A percentile compares a stretch with the other conserved stretches of the same genome.
Evolutionary conservation across 2,113 vertebrate species (phyloP).

Genomic region (Myrmophylax atrothorax): DNA sequence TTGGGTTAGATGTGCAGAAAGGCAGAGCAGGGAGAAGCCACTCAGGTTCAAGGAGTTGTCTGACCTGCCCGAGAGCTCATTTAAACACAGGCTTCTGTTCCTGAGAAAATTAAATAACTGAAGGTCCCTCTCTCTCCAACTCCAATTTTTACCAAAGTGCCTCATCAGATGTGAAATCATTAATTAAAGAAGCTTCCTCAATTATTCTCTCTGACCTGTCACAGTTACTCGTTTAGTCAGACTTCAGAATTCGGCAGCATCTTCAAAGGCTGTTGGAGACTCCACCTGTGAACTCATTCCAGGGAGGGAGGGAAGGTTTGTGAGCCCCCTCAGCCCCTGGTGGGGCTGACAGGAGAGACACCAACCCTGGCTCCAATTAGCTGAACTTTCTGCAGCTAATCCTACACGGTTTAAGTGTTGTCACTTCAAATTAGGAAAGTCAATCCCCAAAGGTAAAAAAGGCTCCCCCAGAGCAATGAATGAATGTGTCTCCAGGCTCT

Average conservation of each 20-base stretch:
- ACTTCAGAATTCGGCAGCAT: constrained; percentile 25
- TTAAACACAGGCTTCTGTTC: neutral
- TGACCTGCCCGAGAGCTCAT: neutral
- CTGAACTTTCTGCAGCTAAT: neutral
- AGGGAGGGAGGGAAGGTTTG: neutral
- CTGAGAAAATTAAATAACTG: constrained; percentile 8
- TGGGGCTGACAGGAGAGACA: neutral
- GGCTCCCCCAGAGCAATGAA: neutral
- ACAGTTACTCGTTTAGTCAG: constrained; percentile 35
- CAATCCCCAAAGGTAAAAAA: neutral
- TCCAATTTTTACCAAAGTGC: neutral
- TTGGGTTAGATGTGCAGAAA: neutral
- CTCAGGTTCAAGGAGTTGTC: neutral
- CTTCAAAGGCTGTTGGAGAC: constrained; percentile 26
- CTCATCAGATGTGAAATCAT: neutral
- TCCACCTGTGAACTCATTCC: constrained; percentile 21
- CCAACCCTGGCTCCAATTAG: neutral
- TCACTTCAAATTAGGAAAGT: neutral
- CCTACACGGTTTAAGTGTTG: neutral
- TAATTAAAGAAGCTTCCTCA: constrained; percentile 38
- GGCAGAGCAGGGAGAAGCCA: neutral
- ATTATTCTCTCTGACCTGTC: constrained; percentile 32
- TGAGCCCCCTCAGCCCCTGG: neutral
- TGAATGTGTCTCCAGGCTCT: fast-evolving
- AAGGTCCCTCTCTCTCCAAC: neutral